Evolutionary conservation across 2,888 invertebrate genomes (phyloP).

Genomic region (Penaeus monodon): DNA sequence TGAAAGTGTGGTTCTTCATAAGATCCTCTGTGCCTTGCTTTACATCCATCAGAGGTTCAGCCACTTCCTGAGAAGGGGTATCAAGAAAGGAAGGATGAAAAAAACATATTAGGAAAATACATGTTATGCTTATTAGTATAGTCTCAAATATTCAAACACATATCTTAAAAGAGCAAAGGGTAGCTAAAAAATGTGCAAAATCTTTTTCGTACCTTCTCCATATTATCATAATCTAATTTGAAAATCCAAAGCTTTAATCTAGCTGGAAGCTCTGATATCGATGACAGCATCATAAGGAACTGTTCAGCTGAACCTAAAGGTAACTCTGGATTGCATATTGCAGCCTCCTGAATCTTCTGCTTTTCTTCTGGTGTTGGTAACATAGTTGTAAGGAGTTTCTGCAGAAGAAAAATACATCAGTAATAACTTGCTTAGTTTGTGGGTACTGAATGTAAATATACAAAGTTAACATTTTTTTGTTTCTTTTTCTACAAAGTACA

Average conservation of each 20-base stretch:
- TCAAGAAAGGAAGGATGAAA: conserved; percentile 27
- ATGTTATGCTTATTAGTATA: neutral
- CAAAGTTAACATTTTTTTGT: neutral
- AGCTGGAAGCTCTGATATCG: conserved; percentile 94
- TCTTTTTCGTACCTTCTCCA: conserved; percentile 80
- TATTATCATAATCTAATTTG: conserved; percentile 96
- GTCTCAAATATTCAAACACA: neutral
- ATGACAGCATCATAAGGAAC: conserved; percentile 94
- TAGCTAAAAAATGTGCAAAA: neutral
- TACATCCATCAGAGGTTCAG: conserved; percentile 97
- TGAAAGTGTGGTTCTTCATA: conserved; percentile 92
- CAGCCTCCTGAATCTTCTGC: conserved; percentile 95
- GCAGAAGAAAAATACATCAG: conserved; percentile 66
- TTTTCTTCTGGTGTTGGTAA: conserved; percentile 97
- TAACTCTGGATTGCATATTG: conserved; percentile 89
- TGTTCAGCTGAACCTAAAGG: conserved; percentile 97
- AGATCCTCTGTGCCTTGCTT: conserved; percentile 96
- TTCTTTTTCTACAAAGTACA: neutral
- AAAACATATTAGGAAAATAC: neutral
- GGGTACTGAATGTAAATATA: neutral
- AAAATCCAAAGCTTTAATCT: conserved; percentile 97
- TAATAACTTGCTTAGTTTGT: neutral
- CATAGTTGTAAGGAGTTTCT: conserved; percentile 92
- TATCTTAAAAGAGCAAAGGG: conserved; percentile 1
- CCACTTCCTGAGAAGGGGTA: conserved; percentile 85